Evolutionary conservation across 2,797 vertebrate species (phyloP).

Genomic region (Buceros bicornis): DNA sequence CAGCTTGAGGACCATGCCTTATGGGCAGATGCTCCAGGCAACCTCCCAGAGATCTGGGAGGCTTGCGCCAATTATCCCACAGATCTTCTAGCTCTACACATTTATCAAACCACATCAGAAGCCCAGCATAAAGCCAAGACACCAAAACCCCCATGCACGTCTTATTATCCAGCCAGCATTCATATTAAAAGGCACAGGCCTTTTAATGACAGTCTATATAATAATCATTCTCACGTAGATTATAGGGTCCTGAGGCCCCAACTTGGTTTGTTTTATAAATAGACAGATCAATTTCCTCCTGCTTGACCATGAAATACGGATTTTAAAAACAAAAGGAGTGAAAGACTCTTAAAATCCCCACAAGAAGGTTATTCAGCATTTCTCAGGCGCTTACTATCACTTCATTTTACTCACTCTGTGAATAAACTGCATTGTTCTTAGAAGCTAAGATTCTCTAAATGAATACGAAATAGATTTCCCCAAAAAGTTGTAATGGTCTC

Average conservation of each 20-base stretch:
- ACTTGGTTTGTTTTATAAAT: not conserved
- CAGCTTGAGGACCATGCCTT: not conserved
- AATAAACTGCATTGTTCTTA: not conserved
- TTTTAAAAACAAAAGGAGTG: not conserved
- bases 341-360: not conserved
- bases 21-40: conserved; percentile 37
- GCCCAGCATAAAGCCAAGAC: not conserved
- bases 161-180: conserved; percentile 30
- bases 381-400: not conserved
- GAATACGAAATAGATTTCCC: not conserved
- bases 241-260: not conserved
- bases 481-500: not conserved
- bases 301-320: not conserved
- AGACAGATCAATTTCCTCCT: not conserved
- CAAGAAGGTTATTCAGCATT: not conserved
- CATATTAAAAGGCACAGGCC: accelerated
- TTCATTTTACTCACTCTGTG: not conserved
- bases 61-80: conserved; percentile 1
- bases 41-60: not conserved
- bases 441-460: not conserved
- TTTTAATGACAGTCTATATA: not conserved
- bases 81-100: conserved; percentile 18
- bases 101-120: conserved; percentile 39
- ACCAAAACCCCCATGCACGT: not conserved
- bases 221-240: not conserved